Evolutionary conservation across 1,140 invertebrate species (phyloP), one percentile per base, ranked within the genome.

Genomic region (Scaptodrosophila lebanonensis): DNA sequence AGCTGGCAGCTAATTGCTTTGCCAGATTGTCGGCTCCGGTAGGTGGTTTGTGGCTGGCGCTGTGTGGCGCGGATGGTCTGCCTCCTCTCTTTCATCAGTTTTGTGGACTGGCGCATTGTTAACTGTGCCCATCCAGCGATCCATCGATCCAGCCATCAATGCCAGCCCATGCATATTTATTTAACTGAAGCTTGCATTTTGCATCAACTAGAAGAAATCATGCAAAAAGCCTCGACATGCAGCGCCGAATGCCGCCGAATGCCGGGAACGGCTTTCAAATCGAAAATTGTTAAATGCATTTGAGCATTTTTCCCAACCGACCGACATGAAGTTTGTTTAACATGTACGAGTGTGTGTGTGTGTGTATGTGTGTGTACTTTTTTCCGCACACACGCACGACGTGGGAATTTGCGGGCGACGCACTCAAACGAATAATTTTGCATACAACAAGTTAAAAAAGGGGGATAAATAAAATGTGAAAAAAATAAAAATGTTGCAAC

Each of bases 191-290:
- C 79, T 79, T 79, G 73, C 73, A 79, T 79, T 79, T 79, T 79
- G n/a, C n/a, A n/a, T n/a, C n/a, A 79, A 70, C 56, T 72, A 75
- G 75, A n/a, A n/a, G n/a, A 82, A 82, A 82, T 82, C 73, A 79
- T 73, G 73, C 73, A 79, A 73, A 79, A 79, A 82, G 36, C 52
- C 30, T 43, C 53, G 44, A 73, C 63, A 73, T 72, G 56, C 70
- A 59, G 60, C 66, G 47, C 2, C 61, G 33, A 49, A 18, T 57
- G 29, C 29, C 54, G 39, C 22, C 38, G 65, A 61, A 33, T 8
- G 12, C n/a, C n/a, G n/a, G 66, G 73, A 77, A 61, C 75, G 75
- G 75, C 73, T 79, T 79, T 79, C 75, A 79, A 79, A 82, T 79
- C 65, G 60, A 67, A 66, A 65, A 58, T 64, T 73, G 75, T 76